Percentiles rank a stretch among this genome's conserved stretches.
Conservation (phyloP, 2,888 invertebrate species). For the Copidosoma aretas region DNA sequence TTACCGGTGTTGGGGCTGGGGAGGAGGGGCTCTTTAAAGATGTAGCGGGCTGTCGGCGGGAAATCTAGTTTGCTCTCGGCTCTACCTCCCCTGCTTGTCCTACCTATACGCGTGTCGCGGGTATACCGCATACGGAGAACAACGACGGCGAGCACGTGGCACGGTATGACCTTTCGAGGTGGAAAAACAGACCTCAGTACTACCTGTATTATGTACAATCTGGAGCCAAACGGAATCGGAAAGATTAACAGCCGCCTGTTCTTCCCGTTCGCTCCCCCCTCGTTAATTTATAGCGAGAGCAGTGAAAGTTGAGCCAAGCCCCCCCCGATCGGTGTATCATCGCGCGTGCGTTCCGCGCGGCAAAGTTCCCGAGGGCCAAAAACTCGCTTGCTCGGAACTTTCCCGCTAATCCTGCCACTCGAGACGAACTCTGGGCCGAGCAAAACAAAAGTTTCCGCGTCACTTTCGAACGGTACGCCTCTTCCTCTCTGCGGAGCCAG, state of each 20-base stretch:
- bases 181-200: no score
- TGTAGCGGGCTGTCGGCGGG: conserved; percentile 12
- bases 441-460: not conserved
- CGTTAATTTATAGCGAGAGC: not conserved
- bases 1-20: not conserved
- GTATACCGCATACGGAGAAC: conserved; percentile 2
- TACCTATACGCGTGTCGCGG: not conserved
- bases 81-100: not conserved
- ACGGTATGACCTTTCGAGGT: no score
- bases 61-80: conserved; percentile 21
- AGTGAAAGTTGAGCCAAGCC: not conserved
- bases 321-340: not conserved
- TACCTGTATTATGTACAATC: no score
- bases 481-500: no score
- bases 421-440: not conserved
- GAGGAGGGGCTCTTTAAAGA: conserved; percentile 13
- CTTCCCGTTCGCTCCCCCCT: no score
- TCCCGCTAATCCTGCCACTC: not conserved
- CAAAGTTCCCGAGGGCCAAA: not conserved
- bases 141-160: not conserved
- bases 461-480: not conserved
- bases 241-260: no score
- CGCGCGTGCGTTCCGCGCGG: not conserved
- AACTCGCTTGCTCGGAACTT: not conserved
- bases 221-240: no score